Evolutionary conservation across 2,888 invertebrate genomes (phyloP), one percentile per base, ranked within the genome.

Genomic region (Cheilosia vulpina): DNA sequence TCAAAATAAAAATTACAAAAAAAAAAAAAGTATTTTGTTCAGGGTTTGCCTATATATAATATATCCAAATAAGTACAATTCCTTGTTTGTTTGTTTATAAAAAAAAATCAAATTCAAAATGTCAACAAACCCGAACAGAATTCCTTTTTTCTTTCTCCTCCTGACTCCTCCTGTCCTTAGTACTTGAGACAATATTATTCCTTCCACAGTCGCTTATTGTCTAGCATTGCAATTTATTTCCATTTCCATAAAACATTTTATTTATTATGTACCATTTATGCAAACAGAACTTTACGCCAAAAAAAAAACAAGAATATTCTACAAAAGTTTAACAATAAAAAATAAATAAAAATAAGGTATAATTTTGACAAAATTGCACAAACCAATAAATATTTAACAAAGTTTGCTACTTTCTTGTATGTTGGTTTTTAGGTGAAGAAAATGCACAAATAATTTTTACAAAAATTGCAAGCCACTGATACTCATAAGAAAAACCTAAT

Each of bases 331-430:
- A 81, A 85, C 76, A 81, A 85, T 77, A 85, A 85, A 80, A 72
- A 85, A 80, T 80, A 80, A 85, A 85, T 85, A 34, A 72, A 15
- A 50, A 17, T 1, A 4, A n/a, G n/a, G n/a, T n/a, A 5, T 24
- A 84, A 85, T 80, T 85, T 85, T 81, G 80, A 80, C 50, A 80
- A 80, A 77, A 80, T 85, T 85, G 85, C 85, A 85, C 85, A 72
- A 85, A 80, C 80, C 80, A 85, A 85, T 85, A 85, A 85, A 85
- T 85, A 85, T 81, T 85, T 63, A 77, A 85, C 85, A 85, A 81
- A 47, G 41, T 62, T 81, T 66, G 19, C 34, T 43, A 58, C 71
- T 24, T 65, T 21, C 27, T 63, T 55, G 58, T 63, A 31, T 58
- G 11, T 58, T 27, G 45, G 27, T 60, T 50, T 4, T 58, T 4